These are phyloP conservation scores for Nematolebias whitei DNA, from an alignment of 2,113 vertebrate genomes.

Conservation along the genomic window DNA sequence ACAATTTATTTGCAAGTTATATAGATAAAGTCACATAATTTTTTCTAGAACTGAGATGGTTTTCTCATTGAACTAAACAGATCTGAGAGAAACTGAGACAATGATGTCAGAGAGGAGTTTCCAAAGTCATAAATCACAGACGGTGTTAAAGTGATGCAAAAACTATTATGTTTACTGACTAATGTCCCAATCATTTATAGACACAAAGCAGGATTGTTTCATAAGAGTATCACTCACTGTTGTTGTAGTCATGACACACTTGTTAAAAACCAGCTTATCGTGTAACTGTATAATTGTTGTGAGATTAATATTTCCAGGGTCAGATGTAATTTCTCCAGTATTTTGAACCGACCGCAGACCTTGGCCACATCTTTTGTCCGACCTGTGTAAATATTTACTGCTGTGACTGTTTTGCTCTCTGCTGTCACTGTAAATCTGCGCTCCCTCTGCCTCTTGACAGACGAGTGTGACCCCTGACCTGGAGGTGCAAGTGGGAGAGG, in stretches of 20 bases:
- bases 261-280: slow-evolving; percentile 41
- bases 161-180: slow-evolving; percentile 58
- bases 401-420: slow-evolving; percentile 63
- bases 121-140: slow-evolving; percentile 41
- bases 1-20: too few relatives aligned
- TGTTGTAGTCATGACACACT: slow-evolving; percentile 45
- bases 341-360: slow-evolving; percentile 55
- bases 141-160: slow-evolving; percentile 40
- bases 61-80: slow-evolving; percentile 4
- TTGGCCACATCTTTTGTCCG: slow-evolving; percentile 69
- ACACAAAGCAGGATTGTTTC: slow-evolving; percentile 47
- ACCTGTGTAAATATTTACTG: slow-evolving; percentile 77
- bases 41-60: too few relatives aligned
- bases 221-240: slow-evolving; percentile 40
- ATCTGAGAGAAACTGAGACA: slow-evolving; percentile 21
- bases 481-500: slow-evolving; percentile 64
- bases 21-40: too few relatives aligned
- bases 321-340: slow-evolving; percentile 57
- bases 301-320: slow-evolving; percentile 57
- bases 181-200: slow-evolving; percentile 54
- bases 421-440: slow-evolving; percentile 75
- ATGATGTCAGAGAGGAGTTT: slow-evolving; percentile 52
- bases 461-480: slow-evolving; percentile 71
- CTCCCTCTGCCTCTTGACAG: slow-evolving; percentile 69
- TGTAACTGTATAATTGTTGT: slow-evolving; percentile 40